Conservation (phyloP, 1,140 invertebrate genomes). For the Drosophila punjabiensis region DNA sequence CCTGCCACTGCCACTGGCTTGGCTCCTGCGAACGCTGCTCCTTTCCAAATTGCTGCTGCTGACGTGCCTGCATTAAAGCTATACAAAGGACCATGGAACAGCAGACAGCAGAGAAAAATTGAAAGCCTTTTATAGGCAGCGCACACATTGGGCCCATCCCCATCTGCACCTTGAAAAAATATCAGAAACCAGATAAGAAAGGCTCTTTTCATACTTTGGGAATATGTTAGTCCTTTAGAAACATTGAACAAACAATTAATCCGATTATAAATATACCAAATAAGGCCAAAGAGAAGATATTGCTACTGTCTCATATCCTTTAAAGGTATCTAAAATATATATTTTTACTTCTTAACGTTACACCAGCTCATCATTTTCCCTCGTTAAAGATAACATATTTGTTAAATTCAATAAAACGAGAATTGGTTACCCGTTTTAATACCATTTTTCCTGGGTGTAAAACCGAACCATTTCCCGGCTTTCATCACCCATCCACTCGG, state of each 20-base stretch:
- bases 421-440: constrained; percentile 11
- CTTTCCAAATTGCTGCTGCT: constrained; percentile 65
- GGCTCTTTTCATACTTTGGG: not conserved
- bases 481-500: constrained; percentile 8
- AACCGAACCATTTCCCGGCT: not conserved
- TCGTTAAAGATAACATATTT: not conserved
- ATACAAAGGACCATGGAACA: constrained; percentile 44
- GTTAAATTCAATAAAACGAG: constrained; percentile 1
- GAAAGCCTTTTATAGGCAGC: constrained; percentile 76
- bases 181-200: not conserved
- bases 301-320: not conserved
- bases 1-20: constrained; percentile 8
- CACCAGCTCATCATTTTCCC: not conserved
- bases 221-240: not conserved
- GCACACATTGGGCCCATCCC: constrained; percentile 24
- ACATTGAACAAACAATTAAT: not conserved
- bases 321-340: too few species aligned
- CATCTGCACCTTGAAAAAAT: constrained; percentile 4
- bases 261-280: not conserved
- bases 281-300: too few species aligned
- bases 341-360: not conserved
- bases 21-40: constrained; percentile 13
- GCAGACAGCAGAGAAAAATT: constrained; percentile 59
- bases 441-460: constrained; percentile 17
- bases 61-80: constrained; percentile 79